Evolutionary conservation across 2,797 vertebrate genomes (phyloP).

Genomic region (Lagothrix lagotricha): DNA sequence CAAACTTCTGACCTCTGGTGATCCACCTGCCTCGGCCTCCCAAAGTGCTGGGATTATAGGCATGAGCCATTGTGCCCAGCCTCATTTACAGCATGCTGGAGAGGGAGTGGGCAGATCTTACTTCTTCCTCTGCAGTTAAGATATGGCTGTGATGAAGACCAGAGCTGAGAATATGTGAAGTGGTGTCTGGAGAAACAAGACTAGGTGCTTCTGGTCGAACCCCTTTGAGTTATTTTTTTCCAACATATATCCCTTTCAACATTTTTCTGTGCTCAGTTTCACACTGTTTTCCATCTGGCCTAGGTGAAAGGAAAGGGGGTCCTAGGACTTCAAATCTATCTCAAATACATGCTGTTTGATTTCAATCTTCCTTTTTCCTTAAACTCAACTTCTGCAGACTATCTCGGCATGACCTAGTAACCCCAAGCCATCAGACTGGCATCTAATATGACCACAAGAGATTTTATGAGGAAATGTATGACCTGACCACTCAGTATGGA

Average conservation of each 20-base stretch:
- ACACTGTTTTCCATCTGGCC: neutral
- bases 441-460: neutral
- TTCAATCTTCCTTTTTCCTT: neutral
- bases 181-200: neutral
- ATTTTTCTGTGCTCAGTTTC: neutral
- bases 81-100: neutral
- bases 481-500: neutral
- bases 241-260: neutral
- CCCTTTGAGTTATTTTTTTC: neutral
- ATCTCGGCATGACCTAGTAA: neutral
- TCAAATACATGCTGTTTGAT: neutral
- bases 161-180: neutral
- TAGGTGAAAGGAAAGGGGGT: neutral
- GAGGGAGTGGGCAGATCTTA: neutral
- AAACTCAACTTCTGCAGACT: neutral
- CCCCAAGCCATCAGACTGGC: neutral
- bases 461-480: neutral
- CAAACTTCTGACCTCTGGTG: neutral
- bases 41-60: neutral
- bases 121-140: neutral
- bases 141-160: neutral
- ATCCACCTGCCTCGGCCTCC: neutral
- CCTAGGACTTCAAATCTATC: neutral
- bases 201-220: neutral
- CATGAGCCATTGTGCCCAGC: neutral